Base-by-base conservation (phyloP, 2,888 invertebrate species). In the Microctonus brassicae region DNA sequence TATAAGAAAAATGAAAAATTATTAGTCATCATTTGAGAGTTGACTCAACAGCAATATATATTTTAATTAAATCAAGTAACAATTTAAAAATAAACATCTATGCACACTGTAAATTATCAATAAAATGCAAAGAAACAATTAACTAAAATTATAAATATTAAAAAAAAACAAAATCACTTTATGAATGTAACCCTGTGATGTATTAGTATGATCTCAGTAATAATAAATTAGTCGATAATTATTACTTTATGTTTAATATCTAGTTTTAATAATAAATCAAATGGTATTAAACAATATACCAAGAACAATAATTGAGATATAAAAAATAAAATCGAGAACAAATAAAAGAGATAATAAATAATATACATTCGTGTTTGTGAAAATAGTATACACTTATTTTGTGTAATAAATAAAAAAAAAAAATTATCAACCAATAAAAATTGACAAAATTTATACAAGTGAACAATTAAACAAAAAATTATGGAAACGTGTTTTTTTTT, bases 141-240 rank as follows among this genome's bases (percentile, higher is more conserved):
- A 68, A 60, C 42, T 55, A 69, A 70, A 67, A 61, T 70, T 76
- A 73, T 74, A 77, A 77, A 55, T 72, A 77, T 71, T 76, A 76
- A 77, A 76, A 76, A 75, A 72, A 52, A 71, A 62, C 76, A 79
- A 77, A 75, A 78, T 83, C 82, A 80, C 79, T 80, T 83, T 80
- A 80, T 86, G 83, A 83, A 84, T 87, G 87, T 87, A 87, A 87
- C 87, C 87, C 87, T 87, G 87, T 87, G 87, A 87, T 87, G 87
- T 87, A 87, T 87, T 87, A 87, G 86, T 87, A 86, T 87, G 87
- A 87, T 87, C 87, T 87, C 87, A 87, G 84, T 87, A 87, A 87
- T 83, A 81, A 78, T 86, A 86, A 87, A 80, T 84, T 86, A 86
- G 83, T 78, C 76, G 74, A 81, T 86, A 86, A 79, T 83, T 83